Conservation (phyloP, 2,888 invertebrate genomes). For the Thysanoteuthis rhombus region DNA sequence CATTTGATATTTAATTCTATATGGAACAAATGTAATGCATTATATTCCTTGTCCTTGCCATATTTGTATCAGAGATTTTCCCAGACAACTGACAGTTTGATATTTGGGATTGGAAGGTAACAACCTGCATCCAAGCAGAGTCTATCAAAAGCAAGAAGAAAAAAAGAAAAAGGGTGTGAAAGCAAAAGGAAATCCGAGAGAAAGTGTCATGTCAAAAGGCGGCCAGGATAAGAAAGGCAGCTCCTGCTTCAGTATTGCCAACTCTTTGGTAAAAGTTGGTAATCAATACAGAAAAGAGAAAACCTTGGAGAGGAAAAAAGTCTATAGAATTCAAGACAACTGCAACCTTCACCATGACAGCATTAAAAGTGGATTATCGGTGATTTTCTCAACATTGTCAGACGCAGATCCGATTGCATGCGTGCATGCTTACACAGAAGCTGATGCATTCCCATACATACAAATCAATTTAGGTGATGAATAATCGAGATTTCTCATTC, state of each 20-base stretch:
- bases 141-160: not conserved
- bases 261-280: not conserved
- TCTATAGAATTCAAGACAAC: not conserved
- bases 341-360: not conserved
- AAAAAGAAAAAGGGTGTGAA: not conserved
- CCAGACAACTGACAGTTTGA: not conserved
- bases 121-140: not conserved
- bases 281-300: not conserved
- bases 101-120: not conserved
- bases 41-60: not conserved
- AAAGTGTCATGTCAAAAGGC: not conserved
- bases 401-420: not conserved
- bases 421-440: not conserved
- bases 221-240: not conserved
- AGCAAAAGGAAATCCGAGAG: not conserved
- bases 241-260: not conserved
- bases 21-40: not conserved
- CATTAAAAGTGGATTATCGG: not conserved
- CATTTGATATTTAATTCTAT: not conserved
- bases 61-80: not conserved
- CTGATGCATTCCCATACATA: not conserved
- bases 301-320: not conserved
- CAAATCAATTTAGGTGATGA: not conserved
- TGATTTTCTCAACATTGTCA: not conserved
- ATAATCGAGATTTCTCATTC: not conserved